These are phyloP conservation scores for Anas bernieri DNA, from an alignment of 2,797 vertebrate genomes.

Conservation along the genomic window DNA sequence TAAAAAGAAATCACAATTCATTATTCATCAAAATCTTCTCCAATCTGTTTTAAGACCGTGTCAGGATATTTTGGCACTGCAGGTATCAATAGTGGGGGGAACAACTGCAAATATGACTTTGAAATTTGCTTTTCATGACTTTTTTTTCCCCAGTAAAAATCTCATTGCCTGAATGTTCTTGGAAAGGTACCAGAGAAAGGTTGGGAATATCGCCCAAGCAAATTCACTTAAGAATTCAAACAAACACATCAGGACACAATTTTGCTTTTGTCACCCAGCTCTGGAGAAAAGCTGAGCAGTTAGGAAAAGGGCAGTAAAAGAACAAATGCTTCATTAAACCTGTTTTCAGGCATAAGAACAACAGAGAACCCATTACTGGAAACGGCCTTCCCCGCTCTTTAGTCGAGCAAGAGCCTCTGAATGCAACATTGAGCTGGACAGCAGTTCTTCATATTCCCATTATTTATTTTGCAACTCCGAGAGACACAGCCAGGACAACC, in stretches of 20 bases:
- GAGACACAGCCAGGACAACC: not conserved
- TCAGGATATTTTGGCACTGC: slow-evolving; percentile 39
- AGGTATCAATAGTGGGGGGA: slow-evolving; percentile 1
- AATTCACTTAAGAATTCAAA: slow-evolving; percentile 50
- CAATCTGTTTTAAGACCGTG: slow-evolving; percentile 33
- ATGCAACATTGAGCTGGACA: not conserved
- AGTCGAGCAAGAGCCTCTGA: not conserved
- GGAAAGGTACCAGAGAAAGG: slow-evolving; percentile 47
- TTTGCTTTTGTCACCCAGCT: slow-evolving; percentile 51
- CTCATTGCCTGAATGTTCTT: not conserved
- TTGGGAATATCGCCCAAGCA: slow-evolving; percentile 46
- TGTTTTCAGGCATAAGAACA: slow-evolving; percentile 1
- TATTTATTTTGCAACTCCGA: not conserved
- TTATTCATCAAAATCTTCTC: slow-evolving; percentile 53
- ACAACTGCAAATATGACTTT: slow-evolving; percentile 35
- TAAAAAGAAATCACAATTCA: slow-evolving; percentile 52
- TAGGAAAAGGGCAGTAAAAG: slow-evolving; percentile 28
- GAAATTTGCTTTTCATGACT: not conserved
- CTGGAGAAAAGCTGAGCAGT: not conserved
- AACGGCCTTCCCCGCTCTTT: not conserved
- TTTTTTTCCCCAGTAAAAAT: not conserved
- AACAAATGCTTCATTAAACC: slow-evolving; percentile 43
- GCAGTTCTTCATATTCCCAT: not conserved
- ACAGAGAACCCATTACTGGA: not conserved
- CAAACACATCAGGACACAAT: slow-evolving; percentile 24